A percentile compares a stretch with the other conserved stretches of the same genome.
Evolutionary conservation across 2,888 invertebrate genomes (phyloP).

Genomic region (Leptodirus hochenwartii): DNA sequence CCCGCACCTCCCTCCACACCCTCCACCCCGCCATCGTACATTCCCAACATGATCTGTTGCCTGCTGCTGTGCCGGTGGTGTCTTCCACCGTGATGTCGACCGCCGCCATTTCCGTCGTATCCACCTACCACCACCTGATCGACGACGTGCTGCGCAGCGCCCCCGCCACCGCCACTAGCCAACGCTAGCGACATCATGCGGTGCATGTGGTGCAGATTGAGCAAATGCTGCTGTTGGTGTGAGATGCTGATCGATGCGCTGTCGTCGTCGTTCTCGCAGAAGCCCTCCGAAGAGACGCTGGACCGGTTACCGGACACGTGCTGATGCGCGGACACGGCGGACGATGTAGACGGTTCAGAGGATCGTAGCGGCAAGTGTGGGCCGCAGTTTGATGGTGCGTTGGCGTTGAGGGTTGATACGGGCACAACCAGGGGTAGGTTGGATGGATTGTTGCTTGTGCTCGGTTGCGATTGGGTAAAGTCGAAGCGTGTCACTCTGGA

Average conservation of each 20-base stretch:
- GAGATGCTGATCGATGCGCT: constrained; percentile 25
- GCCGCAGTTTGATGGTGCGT: too few species aligned
- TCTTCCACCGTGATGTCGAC: too few species aligned
- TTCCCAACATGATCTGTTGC: constrained; percentile 7
- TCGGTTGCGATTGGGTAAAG: too few species aligned
- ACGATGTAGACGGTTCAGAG: too few species aligned
- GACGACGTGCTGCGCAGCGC: too few species aligned
- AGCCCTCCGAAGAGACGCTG: constrained; percentile 89
- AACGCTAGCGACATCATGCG: constrained; percentile 11
- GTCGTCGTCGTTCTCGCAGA: constrained; percentile 86
- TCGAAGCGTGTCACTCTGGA: constrained; percentile 27
- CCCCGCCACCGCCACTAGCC: constrained; percentile 21
- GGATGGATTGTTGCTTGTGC: too few species aligned
- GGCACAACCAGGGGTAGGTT: too few species aligned
- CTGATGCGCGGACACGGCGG: constrained; percentile 14
- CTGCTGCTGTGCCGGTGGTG: constrained; percentile 27
- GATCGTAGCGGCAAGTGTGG: background rate
- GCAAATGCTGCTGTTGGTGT: background rate
- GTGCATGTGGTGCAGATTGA: background rate
- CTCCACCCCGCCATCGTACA: too few species aligned
- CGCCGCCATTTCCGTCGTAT: background rate
- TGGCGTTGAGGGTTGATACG: too few species aligned
- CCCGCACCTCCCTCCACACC: constrained; percentile 11
- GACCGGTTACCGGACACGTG: constrained; percentile 68
- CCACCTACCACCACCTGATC: too few species aligned